Evolutionary conservation across 2,797 vertebrate species (phyloP), one percentile per base, ranked within the genome.

Genomic region (Geotrypetes seraphini): DNA sequence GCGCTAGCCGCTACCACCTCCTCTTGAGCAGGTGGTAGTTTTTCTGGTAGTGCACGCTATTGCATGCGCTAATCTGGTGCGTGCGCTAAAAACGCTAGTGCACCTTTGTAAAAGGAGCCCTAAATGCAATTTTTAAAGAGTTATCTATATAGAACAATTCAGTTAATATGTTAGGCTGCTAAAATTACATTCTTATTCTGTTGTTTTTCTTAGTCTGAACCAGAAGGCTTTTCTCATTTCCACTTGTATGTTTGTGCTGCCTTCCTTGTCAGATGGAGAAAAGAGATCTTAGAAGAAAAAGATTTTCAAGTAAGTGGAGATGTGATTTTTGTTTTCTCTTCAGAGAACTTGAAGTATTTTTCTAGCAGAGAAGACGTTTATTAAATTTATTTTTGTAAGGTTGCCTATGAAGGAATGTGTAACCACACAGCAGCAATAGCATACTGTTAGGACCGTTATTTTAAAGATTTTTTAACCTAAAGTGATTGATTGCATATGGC

Each of bases 171-270:
- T 30, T 36, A 10, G 2, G 27, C 1, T 33, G n/a, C 16, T 62
- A 16, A 64, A 20, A 2, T 1, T 12, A 12, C 33, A 8, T 13
- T 30, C 39, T 26, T 30, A 13, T 39, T 30, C 46, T 53, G 58
- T 42, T 20, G n/a, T n/a, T 31, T 60, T 33, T 43, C 33, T 24
- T 35, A 99, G 95, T 89, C 93, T 28, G 95, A 99, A 77, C 93
- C 94, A 10, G 94, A 99, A 64, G 95, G 95, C 12, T 99, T 99
- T 77, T 97, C 95, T 31, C 94, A 89, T 51, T 99, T 99, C 75
- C 95, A 99, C 72, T 68, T 99, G 36, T 99, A 99, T 5, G 95
- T 99, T 28, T 97, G 95, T 8, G 95, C 95, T 4, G 94, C 95
- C 49, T 99, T 98, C 70, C 83, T 99, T 47, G 78, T 96, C 61